A percentile compares a stretch with the other conserved stretches of the same genome.
These are phyloP conservation scores for Drosophila santomea DNA, from an alignment of 1,140 invertebrate species.

Conservation along the genomic window DNA sequence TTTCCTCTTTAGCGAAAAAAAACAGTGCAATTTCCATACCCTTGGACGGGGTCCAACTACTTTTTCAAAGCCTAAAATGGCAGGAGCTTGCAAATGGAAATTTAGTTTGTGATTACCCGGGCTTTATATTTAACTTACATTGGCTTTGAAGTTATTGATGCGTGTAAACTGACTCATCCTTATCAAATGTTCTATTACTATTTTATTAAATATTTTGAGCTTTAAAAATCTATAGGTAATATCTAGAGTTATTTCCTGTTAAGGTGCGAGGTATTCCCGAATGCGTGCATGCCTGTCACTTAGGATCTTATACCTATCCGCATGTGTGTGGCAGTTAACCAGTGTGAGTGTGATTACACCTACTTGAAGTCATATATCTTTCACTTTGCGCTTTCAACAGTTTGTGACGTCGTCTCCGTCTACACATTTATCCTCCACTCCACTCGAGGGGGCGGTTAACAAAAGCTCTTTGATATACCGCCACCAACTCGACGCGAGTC, in stretches of 20 bases:
- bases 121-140: too few relatives aligned
- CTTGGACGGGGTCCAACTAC: neutral
- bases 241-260: neutral
- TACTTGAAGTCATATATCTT: slow-evolving; percentile 83
- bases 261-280: slow-evolving; percentile 2
- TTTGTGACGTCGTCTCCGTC: slow-evolving; percentile 73
- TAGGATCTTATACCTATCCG: neutral
- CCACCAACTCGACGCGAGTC: slow-evolving; percentile 37
- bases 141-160: neutral
- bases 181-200: too few relatives aligned
- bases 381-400: slow-evolving; percentile 82
- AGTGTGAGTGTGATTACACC: slow-evolving; percentile 75
- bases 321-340: slow-evolving; percentile 32
- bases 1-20: slow-evolving; percentile 48
- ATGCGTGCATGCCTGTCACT: neutral
- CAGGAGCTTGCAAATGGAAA: too few relatives aligned
- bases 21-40: slow-evolving; percentile 61
- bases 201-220: neutral
- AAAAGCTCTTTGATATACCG: slow-evolving; percentile 79
- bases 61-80: too few relatives aligned
- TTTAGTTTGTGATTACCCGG: too few relatives aligned
- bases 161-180: too few relatives aligned
- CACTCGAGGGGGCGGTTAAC: slow-evolving; percentile 57
- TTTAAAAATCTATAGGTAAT: neutral
- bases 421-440: slow-evolving; percentile 64